Evolutionary conservation across 2,888 invertebrate genomes (phyloP), one percentile per base, ranked within the genome.

Genomic region (Polydrusus cervinus): DNA sequence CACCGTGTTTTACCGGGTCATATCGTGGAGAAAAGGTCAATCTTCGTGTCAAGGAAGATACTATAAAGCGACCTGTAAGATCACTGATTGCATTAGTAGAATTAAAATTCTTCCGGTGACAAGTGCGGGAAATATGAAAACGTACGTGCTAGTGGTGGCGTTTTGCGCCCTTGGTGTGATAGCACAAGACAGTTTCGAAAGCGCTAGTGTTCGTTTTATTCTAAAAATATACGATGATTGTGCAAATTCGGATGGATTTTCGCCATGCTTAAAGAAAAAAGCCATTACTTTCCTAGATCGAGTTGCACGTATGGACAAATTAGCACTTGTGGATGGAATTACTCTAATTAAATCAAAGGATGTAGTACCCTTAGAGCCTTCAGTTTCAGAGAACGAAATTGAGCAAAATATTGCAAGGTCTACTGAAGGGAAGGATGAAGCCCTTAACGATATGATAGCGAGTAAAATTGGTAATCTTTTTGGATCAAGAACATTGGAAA

Each of bases 221-320:
- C 88, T 92, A 82, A 91, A 92, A 82, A 89, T 95, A 78, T 95
- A 94, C 85, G 94, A 95, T 80, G 95, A 95, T 81, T 95, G 95
- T 83, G 90, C 91, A 77, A 90, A 90, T 78, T 87, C 92, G 0
- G 92, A 92, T 74, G 94, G 93, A 61, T 88, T 95, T 67, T 88
- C 92, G 67, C 92, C 93, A 25, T 95, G 95, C 84, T 87, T 95
- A 65, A 95, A 95, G 88, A 94, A 93, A 86, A 95, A 94, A 84
- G 94, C 94, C 0, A 92, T 95, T 72, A 88, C 93, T 0, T 94
- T 95, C 85, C 91, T 95, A 79, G 95, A 95, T 82, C 89, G 95
- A 62, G 90, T 94, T 30, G 91, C 92, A 0, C 90, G 92, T 75
- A 92, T 95, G 88, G 93, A 93, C 25, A 89, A 90, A 18, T 81